These are phyloP conservation scores for Corythornis madagascariensis DNA, from an alignment of 2,113 vertebrate species.

Conservation along the genomic window DNA sequence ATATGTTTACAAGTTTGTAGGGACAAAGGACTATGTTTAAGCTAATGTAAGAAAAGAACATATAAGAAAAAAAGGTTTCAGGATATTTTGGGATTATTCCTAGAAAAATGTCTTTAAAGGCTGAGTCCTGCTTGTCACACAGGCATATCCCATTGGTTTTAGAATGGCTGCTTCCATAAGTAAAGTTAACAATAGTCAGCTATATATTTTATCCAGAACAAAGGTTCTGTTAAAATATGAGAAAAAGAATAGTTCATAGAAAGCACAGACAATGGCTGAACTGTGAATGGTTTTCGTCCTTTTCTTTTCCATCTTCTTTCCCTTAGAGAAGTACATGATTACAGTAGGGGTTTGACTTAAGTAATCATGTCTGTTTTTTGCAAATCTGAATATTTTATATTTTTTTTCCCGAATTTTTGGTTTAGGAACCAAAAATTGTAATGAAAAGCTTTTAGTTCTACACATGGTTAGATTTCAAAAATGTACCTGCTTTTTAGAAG, in stretches of 20 bases:
- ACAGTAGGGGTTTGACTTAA: background rate
- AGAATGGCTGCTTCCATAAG: background rate
- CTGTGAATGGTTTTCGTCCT: background rate
- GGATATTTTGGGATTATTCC: background rate
- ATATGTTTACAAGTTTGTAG: background rate
- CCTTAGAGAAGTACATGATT: background rate
- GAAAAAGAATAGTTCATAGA: background rate
- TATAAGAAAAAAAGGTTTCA: background rate
- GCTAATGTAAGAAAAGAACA: background rate
- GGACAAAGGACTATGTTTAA: background rate
- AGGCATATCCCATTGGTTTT: background rate
- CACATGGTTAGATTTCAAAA: constrained; percentile 33
- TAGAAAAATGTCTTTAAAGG: background rate
- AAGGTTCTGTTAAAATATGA: background rate
- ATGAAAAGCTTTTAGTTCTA: constrained; percentile 17
- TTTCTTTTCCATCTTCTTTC: background rate
- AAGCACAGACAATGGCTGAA: background rate
- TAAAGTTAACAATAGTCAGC: background rate
- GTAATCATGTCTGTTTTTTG: constrained; percentile 6
- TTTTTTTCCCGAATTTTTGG: background rate
- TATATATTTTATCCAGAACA: background rate
- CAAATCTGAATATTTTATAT: constrained; percentile 19
- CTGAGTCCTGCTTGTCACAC: background rate
- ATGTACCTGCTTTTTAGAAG: constrained; percentile 23
- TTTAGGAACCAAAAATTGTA: constrained; percentile 8